Evolutionary conservation across 2,113 vertebrate species (phyloP).

Genomic region (Apteryx owenii): DNA sequence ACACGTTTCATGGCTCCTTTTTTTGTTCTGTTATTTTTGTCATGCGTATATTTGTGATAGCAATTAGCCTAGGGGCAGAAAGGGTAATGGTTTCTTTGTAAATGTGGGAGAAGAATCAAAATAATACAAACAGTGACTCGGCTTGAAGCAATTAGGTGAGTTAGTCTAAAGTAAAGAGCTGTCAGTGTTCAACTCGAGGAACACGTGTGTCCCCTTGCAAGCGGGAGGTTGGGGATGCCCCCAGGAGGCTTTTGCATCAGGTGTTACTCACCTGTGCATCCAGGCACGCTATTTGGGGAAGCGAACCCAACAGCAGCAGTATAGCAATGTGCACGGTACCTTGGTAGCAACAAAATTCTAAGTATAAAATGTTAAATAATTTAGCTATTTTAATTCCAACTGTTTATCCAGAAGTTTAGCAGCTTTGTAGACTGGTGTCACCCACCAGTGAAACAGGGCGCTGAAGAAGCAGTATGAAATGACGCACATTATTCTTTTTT

Average conservation of each 20-base stretch:
- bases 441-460: neutral
- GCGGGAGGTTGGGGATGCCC: neutral
- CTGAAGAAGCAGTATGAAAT: neutral
- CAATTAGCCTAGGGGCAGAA: neutral
- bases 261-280: neutral
- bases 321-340: neutral
- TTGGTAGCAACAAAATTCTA: neutral
- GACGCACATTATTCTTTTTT: neutral
- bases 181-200: neutral
- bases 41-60: neutral
- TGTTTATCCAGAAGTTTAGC: neutral
- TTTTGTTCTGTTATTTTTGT: neutral
- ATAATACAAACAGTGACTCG: conserved; percentile 24
- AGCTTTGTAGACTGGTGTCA: neutral
- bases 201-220: neutral
- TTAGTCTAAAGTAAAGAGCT: neutral
- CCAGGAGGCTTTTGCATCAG: neutral
- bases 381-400: neutral
- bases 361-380: neutral
- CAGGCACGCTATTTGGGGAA: neutral
- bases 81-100: neutral
- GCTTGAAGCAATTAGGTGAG: neutral
- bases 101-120: conserved; percentile 19
- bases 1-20: neutral
- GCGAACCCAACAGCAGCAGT: neutral